Evolutionary conservation across 2,113 vertebrate genomes (phyloP), one percentile per base, ranked within the genome.

Genomic region (Sterna hirundo): DNA sequence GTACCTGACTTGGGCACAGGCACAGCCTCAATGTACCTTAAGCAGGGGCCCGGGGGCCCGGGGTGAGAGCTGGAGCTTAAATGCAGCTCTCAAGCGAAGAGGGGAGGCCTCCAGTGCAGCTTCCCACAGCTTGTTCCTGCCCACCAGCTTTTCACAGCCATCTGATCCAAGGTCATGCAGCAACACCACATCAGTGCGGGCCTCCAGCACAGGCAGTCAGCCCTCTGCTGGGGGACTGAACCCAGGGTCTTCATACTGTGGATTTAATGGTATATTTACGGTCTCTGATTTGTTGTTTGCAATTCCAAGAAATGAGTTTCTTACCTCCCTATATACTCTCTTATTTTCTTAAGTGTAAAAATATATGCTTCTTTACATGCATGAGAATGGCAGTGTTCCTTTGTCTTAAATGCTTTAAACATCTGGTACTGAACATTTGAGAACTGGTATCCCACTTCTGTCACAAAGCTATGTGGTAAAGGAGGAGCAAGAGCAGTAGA

Each of bases 401-500:
- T 65, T 74, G 15, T 52, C 75, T 83, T 26, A 34, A 69, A 74
- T 40, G 5, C 26, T 52, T 90, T 40, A 68, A 94, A 64, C 8
- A 32, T 19, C 52, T 55, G 52, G 27, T 72, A 46, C 47, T 74
- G 69, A 82, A 85, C 3, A 13, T n/a, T 38, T 46, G 55, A 93
- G 74, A 79, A 42, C 52, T 88, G 78, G 19, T 51, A 54, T 52
- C 36, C 57, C 36, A 65, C 25, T 91, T 61, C 38, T 92, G 47
- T 87, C 77, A 72, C 52, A 92, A 77, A 92, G 68, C 36, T 68
- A 20, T 4, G 0, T 40, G 74, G 40, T 42, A 52, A 86, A 89
- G 72, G n/a, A 95, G 52, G 11, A 88, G 62, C n/a, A 55, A 86
- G 36, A 87, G 70, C 74, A 65, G 94, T 58, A 87, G 51, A 97